These are phyloP conservation scores for Drosophila orosa DNA, from an alignment of 1,140 invertebrate species.

Conservation along the genomic window DNA sequence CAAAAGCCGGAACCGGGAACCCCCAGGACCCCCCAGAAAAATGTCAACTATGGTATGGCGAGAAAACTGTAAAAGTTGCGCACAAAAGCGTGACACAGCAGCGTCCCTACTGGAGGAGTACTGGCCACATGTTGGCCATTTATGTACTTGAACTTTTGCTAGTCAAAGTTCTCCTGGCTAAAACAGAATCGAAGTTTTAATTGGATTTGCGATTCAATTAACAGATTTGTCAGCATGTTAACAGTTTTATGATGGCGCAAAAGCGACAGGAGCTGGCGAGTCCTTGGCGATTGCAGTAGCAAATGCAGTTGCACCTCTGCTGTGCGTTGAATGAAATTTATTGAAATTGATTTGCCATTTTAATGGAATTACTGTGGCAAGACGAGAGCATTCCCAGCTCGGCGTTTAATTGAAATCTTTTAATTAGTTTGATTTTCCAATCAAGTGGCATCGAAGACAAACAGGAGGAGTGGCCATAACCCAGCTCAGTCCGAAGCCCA, in stretches of 20 bases:
- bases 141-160: constrained; percentile 72
- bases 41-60: neutral
- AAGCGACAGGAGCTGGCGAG: constrained; percentile 24
- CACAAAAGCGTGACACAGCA: constrained; percentile 45
- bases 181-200: constrained; percentile 80
- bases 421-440: constrained; percentile 84
- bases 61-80: constrained; percentile 33
- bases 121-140: constrained; percentile 70
- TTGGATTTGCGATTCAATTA: constrained; percentile 84
- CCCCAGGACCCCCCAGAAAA: neutral
- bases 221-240: constrained; percentile 82
- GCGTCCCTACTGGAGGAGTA: constrained; percentile 14
- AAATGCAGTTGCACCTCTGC: constrained; percentile 46
- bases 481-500: neutral
- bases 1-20: constrained; percentile 3
- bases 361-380: constrained; percentile 69
- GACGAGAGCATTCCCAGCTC: constrained; percentile 50
- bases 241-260: constrained; percentile 69
- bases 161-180: constrained; percentile 54
- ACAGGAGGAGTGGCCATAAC: constrained; percentile 25
- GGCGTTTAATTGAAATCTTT: constrained; percentile 83
- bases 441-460: constrained; percentile 70
- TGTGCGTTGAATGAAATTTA: constrained; percentile 62
- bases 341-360: constrained; percentile 81
- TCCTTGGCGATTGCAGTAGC: constrained; percentile 34